phyloP scores from a whole-genome alignment of 2,888 invertebrate genomes.

The Drosophila sordidula region DNA sequence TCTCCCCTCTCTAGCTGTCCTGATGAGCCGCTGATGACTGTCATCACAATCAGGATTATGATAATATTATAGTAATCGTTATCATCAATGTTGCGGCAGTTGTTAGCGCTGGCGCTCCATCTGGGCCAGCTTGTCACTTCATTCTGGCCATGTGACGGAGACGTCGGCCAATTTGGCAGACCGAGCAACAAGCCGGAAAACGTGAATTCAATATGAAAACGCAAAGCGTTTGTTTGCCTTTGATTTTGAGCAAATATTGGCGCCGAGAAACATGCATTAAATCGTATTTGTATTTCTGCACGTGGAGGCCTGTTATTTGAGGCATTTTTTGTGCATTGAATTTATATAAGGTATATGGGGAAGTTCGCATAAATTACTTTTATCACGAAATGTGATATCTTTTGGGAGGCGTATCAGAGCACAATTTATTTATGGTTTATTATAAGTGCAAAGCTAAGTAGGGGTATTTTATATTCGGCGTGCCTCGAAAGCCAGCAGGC shows the following conservation, averaged over 20 bases:
- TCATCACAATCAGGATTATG: constrained; percentile 76
- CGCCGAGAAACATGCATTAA: background rate
- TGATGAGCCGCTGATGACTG: constrained; percentile 73
- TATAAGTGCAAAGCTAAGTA: too few relatives aligned
- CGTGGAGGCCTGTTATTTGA: background rate
- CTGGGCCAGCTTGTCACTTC: constrained; percentile 19
- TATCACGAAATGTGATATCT: too few relatives aligned
- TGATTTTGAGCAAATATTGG: constrained; percentile 7
- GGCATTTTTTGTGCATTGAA: background rate
- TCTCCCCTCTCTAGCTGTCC: too few relatives aligned
- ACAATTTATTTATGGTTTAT: too few relatives aligned
- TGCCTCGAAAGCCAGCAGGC: too few relatives aligned
- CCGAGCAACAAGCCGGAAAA: background rate
- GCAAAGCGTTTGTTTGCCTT: background rate
- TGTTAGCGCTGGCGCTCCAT: constrained; percentile 17
- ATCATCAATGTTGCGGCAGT: constrained; percentile 47
- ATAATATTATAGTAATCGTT: constrained; percentile 66
- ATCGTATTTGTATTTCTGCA: background rate
- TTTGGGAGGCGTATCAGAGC: too few relatives aligned
- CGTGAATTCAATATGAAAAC: constrained; percentile 14
- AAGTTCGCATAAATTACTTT: too few relatives aligned
- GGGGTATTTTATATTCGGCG: too few relatives aligned
- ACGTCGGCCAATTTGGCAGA: constrained; percentile 25
- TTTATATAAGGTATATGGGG: background rate
- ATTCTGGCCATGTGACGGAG: constrained; percentile 10